phyloP scores from a whole-genome alignment of 2,888 invertebrate genomes.

The Galeruca laticollis region DNA sequence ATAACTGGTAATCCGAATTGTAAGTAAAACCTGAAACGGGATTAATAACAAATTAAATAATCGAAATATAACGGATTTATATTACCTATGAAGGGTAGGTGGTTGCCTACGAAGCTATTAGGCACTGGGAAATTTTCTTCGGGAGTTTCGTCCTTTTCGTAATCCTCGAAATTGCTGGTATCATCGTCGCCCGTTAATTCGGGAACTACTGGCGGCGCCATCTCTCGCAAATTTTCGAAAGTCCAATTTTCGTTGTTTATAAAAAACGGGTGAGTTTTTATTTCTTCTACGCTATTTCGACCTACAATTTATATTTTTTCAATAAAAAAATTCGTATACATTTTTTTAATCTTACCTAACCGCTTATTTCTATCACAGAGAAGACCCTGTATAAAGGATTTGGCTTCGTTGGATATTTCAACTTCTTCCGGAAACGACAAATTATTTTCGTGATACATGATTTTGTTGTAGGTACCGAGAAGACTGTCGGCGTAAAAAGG shows the following conservation, averaged over 20 bases:
- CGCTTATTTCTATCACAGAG: conserved; percentile 83
- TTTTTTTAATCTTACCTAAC: conserved; percentile 16
- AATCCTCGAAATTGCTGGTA: conserved; percentile 98
- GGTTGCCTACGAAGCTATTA: conserved; percentile 98
- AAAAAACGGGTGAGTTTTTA: conserved; percentile 95
- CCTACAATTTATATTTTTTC: conserved; percentile 66
- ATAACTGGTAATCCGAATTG: conserved; percentile 89
- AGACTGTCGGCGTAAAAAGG: conserved; percentile 99
- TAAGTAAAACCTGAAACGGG: conserved; percentile 81
- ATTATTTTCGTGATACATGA: conserved; percentile 98
- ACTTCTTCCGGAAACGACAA: conserved; percentile 95
- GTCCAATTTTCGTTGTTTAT: conserved; percentile 98
- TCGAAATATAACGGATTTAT: background rate
- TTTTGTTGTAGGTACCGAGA: conserved; percentile 96
- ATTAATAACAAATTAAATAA: background rate
- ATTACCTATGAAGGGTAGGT: conserved; percentile 84
- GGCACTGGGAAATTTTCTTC: conserved; percentile 96
- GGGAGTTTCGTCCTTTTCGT: conserved; percentile 92
- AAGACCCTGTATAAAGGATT: conserved; percentile 91
- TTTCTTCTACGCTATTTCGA: conserved; percentile 92
- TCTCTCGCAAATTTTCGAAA: conserved; percentile 93
- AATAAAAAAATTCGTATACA: background rate
- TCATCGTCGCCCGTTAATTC: conserved; percentile 97
- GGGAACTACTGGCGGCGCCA: conserved; percentile 97
- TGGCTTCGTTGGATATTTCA: conserved; percentile 89